Conservation (phyloP, 2,797 vertebrate species). For the Pseudomugil tenellus region DNA sequence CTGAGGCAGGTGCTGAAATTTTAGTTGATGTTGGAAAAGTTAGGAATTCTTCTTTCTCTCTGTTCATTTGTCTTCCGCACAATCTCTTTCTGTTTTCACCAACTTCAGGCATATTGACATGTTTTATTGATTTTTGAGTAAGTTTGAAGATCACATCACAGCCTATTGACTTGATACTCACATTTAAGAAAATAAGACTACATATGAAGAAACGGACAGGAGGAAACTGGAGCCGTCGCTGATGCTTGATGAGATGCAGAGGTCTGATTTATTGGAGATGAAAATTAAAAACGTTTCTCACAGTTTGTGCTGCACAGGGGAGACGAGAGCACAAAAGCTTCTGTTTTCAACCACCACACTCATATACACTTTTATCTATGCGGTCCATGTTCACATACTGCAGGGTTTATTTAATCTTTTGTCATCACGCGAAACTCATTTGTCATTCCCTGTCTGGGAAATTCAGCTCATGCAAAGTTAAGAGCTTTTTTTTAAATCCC, state of each 20-base stretch:
- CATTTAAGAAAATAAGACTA: neutral
- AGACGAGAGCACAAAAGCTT: slow-evolving; percentile 38
- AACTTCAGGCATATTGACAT: neutral
- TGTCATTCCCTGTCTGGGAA: slow-evolving; percentile 36
- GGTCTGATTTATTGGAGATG: slow-evolving; percentile 24
- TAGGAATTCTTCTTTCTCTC: slow-evolving; percentile 36
- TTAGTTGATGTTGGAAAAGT: slow-evolving; percentile 40
- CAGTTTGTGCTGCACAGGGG: slow-evolving; percentile 37
- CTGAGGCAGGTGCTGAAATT: slow-evolving; percentile 47
- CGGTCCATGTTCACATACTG: slow-evolving; percentile 40
- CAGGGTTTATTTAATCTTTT: slow-evolving; percentile 36
- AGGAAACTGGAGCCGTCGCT: slow-evolving; percentile 5
- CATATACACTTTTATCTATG: slow-evolving; percentile 36
- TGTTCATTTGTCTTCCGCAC: slow-evolving; percentile 42
- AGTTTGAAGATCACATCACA: slow-evolving; percentile 12
- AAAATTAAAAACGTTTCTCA: slow-evolving; percentile 50
- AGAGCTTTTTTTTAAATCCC: slow-evolving; percentile 21
- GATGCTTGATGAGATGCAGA: slow-evolving; percentile 34
- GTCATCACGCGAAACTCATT: slow-evolving; percentile 38
- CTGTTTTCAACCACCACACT: slow-evolving; percentile 24
- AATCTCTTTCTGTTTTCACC: slow-evolving; percentile 39
- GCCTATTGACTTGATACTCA: neutral
- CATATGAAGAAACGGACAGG: neutral
- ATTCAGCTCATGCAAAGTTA: slow-evolving; percentile 48
- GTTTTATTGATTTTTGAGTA: slow-evolving; percentile 21